Evolutionary conservation across 1,140 invertebrate species (phyloP).

Genomic region (Apis cerana): DNA sequence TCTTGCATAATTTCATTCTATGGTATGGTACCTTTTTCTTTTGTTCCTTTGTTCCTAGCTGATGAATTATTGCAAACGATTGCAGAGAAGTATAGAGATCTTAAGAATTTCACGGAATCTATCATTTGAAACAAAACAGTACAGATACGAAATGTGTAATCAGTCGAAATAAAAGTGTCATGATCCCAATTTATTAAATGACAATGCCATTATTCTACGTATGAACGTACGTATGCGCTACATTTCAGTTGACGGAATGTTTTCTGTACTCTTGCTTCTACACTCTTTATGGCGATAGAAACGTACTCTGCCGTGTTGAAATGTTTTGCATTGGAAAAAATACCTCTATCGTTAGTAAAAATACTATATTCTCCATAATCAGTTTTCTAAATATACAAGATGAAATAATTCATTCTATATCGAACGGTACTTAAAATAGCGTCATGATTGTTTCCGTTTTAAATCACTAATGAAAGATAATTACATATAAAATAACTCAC

Average conservation of each 20-base stretch:
- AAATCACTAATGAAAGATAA: conserved; percentile 4
- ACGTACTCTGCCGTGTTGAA: conserved; percentile 40
- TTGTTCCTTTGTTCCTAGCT: background rate
- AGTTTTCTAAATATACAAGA: background rate
- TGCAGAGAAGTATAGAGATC: background rate
- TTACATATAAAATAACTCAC: background rate
- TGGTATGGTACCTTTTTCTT: background rate
- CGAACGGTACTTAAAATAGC: conserved; percentile 18
- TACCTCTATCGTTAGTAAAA: background rate
- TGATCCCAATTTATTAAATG: background rate
- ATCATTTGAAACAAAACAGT: background rate
- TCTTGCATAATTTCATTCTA: background rate
- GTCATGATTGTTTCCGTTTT: conserved; percentile 4
- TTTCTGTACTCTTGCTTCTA: background rate
- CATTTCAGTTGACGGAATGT: conserved; percentile 34
- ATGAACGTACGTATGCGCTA: background rate
- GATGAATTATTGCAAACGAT: background rate
- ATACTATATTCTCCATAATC: background rate
- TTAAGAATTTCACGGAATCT: background rate
- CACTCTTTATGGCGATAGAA: background rate
- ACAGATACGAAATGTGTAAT: background rate
- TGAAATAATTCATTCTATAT: background rate
- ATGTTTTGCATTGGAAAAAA: background rate
- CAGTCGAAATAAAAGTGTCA: background rate
- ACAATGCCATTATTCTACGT: background rate